Percentiles rank a stretch among this genome's conserved stretches.
Conservation (phyloP, 1,140 invertebrate species). For the Drosophila kepulauana region DNA sequence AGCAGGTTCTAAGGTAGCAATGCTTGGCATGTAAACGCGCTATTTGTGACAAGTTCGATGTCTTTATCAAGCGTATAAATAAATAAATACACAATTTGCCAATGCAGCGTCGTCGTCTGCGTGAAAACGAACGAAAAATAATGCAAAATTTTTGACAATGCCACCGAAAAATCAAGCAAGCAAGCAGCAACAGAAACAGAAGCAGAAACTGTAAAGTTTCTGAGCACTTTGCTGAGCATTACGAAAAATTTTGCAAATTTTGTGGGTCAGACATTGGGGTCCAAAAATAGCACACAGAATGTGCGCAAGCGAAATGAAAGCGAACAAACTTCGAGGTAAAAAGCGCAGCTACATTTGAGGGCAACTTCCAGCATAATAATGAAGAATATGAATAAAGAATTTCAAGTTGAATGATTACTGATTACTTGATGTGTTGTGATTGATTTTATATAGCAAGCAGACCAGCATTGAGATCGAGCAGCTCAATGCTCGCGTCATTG, state of each 20-base stretch:
- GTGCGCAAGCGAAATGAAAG: conserved; percentile 42
- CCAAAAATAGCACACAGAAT: conserved; percentile 63
- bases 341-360: conserved; percentile 6
- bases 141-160: conserved; percentile 74
- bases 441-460: conserved; percentile 91
- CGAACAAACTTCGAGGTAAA: conserved; percentile 50
- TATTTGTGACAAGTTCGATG: conserved; percentile 84
- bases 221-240: conserved; percentile 51
- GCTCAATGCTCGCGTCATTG: conserved; percentile 96
- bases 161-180: conserved; percentile 48
- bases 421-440: neutral
- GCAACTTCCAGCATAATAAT: conserved; percentile 50
- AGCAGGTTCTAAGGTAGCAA: conserved; percentile 54
- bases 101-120: conserved; percentile 19
- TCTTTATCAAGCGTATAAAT: conserved; percentile 81
- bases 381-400: neutral
- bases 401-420: neutral
- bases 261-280: conserved; percentile 78
- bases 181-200: conserved; percentile 1
- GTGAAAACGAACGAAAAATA: conserved; percentile 34
- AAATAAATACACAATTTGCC: conserved; percentile 41
- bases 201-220: conserved; percentile 6
- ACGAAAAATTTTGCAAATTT: conserved; percentile 50
- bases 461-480: conserved; percentile 99
- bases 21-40: conserved; percentile 61